Percentiles rank a stretch among this genome's conserved stretches.
phyloP scores from a whole-genome alignment of 37 sponge, comb jelly and placozoan genomes.

The Cladorhizidae sp. region DNA sequence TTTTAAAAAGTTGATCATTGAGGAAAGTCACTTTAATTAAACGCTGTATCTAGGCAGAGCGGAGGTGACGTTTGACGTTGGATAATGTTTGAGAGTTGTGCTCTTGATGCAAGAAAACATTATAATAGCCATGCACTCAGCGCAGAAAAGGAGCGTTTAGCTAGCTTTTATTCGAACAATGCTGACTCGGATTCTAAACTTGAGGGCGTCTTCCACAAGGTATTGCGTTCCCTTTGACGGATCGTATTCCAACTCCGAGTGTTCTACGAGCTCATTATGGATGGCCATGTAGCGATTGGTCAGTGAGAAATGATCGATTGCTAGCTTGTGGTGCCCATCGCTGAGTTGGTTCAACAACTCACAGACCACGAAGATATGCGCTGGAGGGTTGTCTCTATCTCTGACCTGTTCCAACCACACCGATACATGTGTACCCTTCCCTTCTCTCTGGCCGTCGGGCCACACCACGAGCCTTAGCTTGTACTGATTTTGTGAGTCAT shows the following conservation, averaged over 20 bases:
- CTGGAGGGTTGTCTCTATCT: not conserved
- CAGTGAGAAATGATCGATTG: not conserved
- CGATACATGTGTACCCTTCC: not conserved
- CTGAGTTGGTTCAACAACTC: not conserved
- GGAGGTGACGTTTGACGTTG: too few relatives aligned
- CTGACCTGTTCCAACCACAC: not conserved
- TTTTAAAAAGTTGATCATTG: not conserved
- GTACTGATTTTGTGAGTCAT: not conserved
- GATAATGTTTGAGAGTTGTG: too few relatives aligned
- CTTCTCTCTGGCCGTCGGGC: slow-evolving; percentile 2
- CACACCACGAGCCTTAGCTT: not conserved
- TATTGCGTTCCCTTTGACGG: not conserved
- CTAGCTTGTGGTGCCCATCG: not conserved
- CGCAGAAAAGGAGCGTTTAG: not conserved
- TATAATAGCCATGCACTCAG: not conserved
- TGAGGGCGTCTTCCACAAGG: not conserved
- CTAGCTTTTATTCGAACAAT: not conserved
- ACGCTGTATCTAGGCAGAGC: not conserved
- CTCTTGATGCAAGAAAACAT: not conserved
- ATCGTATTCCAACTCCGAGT: not conserved
- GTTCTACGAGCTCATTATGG: not conserved
- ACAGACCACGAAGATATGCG: not conserved
- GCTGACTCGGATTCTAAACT: not conserved
- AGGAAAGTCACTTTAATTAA: not conserved
- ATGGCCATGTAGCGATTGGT: not conserved